Evolutionary conservation across 2,888 invertebrate species (phyloP).

Genomic region (Yponomeuta plumbellus): DNA sequence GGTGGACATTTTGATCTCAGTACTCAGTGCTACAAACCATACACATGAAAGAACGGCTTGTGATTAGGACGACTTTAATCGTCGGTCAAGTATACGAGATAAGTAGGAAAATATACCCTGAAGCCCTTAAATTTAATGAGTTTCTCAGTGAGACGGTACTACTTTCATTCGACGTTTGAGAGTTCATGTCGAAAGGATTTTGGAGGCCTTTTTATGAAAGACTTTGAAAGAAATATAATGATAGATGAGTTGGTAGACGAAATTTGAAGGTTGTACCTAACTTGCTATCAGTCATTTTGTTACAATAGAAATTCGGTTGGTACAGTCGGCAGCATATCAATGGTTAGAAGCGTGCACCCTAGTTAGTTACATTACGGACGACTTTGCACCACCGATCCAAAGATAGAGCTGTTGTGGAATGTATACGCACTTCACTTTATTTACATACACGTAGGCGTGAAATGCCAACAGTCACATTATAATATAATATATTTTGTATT

Average conservation of each 20-base stretch:
- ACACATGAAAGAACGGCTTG: background rate
- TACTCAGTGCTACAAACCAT: background rate
- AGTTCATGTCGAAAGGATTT: background rate
- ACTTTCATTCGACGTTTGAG: background rate
- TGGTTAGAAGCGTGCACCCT: no score
- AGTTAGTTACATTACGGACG: no score
- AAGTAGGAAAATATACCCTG: background rate
- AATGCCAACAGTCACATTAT: background rate
- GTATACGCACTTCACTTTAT: no score
- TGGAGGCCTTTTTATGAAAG: background rate
- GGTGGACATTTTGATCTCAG: background rate
- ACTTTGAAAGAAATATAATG: background rate
- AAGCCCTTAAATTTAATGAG: background rate
- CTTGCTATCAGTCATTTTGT: background rate
- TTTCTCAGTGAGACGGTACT: background rate
- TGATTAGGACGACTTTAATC: background rate
- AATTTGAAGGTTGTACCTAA: background rate
- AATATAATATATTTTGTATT: background rate
- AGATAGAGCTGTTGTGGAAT: no score
- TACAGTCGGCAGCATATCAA: no score
- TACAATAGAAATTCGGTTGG: background rate
- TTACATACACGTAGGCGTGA: no score
- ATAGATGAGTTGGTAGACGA: background rate
- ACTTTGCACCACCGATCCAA: no score
- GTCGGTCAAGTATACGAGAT: background rate